Evolutionary conservation across 2,113 vertebrate species (phyloP).

Genomic region (Hyaena hyaena): DNA sequence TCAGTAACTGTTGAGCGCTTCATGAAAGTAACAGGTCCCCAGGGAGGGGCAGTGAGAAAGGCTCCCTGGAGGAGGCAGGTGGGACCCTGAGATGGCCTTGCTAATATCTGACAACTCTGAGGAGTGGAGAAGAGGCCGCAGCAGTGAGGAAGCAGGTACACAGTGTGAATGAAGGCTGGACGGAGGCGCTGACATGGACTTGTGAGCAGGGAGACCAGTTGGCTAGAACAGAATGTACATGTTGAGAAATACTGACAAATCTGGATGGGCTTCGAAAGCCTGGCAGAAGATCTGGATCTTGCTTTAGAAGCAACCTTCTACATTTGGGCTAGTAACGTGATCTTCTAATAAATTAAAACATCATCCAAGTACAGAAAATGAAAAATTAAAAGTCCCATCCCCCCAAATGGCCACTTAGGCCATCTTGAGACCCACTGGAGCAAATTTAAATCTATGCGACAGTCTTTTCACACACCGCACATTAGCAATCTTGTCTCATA

Average conservation of each 20-base stretch:
- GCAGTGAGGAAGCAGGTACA: neutral
- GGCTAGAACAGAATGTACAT: rapidly evolving
- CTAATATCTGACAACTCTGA: neutral
- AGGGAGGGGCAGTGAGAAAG: neutral
- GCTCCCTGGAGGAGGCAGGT: neutral
- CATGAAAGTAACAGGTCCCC: neutral
- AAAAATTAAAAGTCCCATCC: neutral
- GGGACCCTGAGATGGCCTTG: neutral
- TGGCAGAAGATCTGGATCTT: neutral
- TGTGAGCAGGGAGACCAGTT: neutral
- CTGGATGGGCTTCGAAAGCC: neutral
- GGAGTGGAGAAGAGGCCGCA: neutral
- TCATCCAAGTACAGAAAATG: neutral
- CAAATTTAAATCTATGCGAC: neutral
- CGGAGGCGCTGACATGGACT: rapidly evolving
- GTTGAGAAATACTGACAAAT: neutral
- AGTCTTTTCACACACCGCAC: neutral
- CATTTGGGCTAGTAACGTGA: neutral
- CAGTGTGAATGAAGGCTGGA: too few relatives aligned
- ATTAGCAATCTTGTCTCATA: neutral
- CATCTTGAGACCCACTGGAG: neutral
- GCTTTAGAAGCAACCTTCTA: neutral
- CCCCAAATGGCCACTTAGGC: neutral
- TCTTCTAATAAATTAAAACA: neutral
- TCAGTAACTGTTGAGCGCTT: neutral